Conservation (phyloP, 2,113 vertebrate genomes). For the Sceloporus tristichus region DNA sequence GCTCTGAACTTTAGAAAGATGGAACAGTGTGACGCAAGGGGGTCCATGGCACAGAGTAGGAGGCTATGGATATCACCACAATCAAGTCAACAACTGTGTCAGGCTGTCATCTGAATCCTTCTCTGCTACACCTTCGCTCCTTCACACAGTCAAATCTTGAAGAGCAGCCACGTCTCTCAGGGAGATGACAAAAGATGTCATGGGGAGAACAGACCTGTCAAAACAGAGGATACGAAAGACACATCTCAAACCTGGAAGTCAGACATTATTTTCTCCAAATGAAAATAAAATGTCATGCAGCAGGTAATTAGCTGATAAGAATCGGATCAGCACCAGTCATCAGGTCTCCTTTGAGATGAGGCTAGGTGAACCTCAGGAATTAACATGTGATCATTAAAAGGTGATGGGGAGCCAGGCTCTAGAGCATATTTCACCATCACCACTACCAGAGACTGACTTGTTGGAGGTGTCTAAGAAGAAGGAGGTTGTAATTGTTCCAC, state of each 20-base stretch:
- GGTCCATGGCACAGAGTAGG: not conserved
- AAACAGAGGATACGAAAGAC: conserved; percentile 48
- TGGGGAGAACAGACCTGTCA: conserved; percentile 51
- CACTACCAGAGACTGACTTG: not conserved
- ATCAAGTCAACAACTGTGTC: not conserved
- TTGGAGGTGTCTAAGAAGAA: not conserved
- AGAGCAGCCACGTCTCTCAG: fast-evolving
- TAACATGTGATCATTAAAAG: not conserved
- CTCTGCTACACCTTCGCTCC: not conserved
- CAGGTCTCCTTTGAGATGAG: not conserved
- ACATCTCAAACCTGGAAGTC: conserved; percentile 37
- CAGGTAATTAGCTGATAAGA: not conserved
- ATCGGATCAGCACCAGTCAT: not conserved
- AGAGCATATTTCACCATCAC: not conserved
- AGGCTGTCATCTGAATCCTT: not conserved
- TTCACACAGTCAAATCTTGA: conserved; percentile 30
- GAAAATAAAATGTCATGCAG: conserved; percentile 9
- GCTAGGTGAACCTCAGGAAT: conserved; percentile 10
- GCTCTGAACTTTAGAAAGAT: not conserved
- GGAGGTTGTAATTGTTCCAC: too few relatives aligned
- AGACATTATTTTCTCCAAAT: conserved; percentile 4
- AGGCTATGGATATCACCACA: not conserved
- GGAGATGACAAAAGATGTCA: conserved; percentile 31
- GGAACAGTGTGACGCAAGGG: too few relatives aligned
- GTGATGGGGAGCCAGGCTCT: not conserved